Percentiles rank a stretch among this genome's conserved stretches.
phyloP scores from a whole-genome alignment of 2,888 invertebrate genomes.

The Schizotus pectinicornis region DNA sequence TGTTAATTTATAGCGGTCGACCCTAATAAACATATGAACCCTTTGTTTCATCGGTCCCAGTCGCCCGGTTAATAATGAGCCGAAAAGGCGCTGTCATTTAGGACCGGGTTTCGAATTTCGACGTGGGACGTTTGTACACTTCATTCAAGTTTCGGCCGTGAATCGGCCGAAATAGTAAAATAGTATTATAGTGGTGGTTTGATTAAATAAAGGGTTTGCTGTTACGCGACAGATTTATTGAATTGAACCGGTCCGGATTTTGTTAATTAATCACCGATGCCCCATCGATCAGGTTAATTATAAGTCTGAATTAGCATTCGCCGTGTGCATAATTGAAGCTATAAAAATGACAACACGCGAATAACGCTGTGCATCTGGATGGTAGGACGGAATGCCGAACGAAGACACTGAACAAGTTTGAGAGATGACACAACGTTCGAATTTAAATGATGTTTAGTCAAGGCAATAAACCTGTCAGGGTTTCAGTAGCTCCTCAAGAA shows the following conservation, averaged over 20 bases:
- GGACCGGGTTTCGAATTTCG: conserved; percentile 35
- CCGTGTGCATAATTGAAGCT: conserved; percentile 3
- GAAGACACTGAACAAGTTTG: conserved; percentile 42
- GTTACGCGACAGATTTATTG: too few species aligned
- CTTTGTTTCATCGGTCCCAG: conserved; percentile 54
- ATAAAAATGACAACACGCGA: conserved; percentile 33
- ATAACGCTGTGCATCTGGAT: conserved; percentile 40
- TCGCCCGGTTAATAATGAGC: conserved; percentile 54
- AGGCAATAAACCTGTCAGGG: conserved; percentile 56
- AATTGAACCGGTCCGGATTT: too few species aligned
- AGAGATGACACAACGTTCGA: conserved; percentile 54
- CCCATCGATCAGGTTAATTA: conserved; percentile 6
- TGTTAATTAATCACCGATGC: conserved; percentile 7
- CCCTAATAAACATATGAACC: conserved; percentile 59
- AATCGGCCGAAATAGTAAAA: background rate
- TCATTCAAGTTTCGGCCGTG: conserved; percentile 21
- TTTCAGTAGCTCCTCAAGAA: conserved; percentile 49
- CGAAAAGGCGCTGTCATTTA: conserved; percentile 40
- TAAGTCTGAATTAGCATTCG: too few species aligned
- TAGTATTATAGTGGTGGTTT: too few species aligned
- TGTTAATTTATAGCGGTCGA: conserved; percentile 59
- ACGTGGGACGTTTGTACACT: conserved; percentile 20
- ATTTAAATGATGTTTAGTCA: conserved; percentile 55
- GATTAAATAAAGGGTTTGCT: too few species aligned
- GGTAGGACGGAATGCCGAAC: conserved; percentile 45